These are phyloP conservation scores for Chaetura pelagica DNA, from an alignment of 2,113 vertebrate genomes.

Conservation along the genomic window DNA sequence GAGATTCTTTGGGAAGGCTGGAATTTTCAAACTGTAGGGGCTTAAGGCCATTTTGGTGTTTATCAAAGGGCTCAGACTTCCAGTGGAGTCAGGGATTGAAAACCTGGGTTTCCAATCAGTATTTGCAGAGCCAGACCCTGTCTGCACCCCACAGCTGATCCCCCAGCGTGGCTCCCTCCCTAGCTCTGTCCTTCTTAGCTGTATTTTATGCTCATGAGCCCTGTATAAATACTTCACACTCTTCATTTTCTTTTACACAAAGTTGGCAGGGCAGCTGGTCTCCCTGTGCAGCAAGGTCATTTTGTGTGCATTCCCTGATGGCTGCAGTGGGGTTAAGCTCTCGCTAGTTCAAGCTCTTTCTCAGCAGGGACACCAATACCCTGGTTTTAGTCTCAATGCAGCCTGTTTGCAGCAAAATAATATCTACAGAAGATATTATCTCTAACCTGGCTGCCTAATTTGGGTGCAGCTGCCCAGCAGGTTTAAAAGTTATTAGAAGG, in stretches of 20 bases:
- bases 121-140: not conserved
- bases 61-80: not conserved
- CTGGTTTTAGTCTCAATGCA: not conserved
- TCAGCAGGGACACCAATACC: not conserved
- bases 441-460: not conserved
- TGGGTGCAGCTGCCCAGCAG: not conserved
- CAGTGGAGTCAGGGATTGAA: not conserved
- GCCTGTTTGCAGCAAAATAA: not conserved
- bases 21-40: not conserved
- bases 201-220: not conserved
- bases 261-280: not conserved
- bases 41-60: not conserved
- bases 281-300: not conserved
- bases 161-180: fast-evolving
- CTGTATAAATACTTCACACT: not conserved
- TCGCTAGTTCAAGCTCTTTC: not conserved
- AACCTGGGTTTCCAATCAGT: not conserved
- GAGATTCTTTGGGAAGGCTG: not conserved
- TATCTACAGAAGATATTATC: not conserved
- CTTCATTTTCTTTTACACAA: not conserved
- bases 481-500: not conserved
- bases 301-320: not conserved
- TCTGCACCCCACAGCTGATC: not conserved
- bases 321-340: not conserved
- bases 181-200: not conserved